These are phyloP conservation scores for Drosophila littoralis DNA, from an alignment of 1,140 invertebrate species.

Conservation along the genomic window DNA sequence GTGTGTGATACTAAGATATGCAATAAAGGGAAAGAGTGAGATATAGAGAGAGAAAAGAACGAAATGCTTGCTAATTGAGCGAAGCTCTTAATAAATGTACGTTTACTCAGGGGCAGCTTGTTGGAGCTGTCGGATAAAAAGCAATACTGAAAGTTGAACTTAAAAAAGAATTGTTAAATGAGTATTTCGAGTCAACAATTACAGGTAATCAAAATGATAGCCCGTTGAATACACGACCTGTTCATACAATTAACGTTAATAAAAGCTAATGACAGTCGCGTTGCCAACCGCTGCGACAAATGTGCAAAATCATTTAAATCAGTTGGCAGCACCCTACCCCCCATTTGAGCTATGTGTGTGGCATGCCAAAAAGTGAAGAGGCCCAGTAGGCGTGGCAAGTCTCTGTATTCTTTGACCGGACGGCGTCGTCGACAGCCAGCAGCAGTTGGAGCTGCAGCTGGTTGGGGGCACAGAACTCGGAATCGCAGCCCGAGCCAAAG, in stretches of 20 bases:
- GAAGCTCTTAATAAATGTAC: constrained; percentile 7
- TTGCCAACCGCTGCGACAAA: constrained; percentile 58
- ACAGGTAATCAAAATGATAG: not conserved
- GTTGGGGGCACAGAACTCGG: not conserved
- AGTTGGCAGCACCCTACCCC: constrained; percentile 18
- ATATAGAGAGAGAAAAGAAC: not conserved
- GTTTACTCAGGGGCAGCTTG: not conserved
- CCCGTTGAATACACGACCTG: not conserved
- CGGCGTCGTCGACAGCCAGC: constrained; percentile 59
- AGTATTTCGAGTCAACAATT: constrained; percentile 3
- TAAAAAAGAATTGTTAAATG: not conserved
- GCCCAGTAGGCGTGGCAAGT: not conserved
- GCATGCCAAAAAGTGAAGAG: constrained; percentile 21
- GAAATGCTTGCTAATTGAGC: constrained; percentile 23
- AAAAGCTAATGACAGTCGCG: constrained; percentile 54
- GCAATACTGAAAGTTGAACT: too few relatives aligned
- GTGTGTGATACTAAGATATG: not conserved
- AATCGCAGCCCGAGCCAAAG: constrained; percentile 5
- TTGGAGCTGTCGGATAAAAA: not conserved
- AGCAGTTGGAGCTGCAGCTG: constrained; percentile 17
- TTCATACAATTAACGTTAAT: constrained; percentile 64
- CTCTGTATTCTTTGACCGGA: constrained; percentile 40
- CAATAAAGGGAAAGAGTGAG: too few relatives aligned
- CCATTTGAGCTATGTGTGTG: constrained; percentile 6
- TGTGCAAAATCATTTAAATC: constrained; percentile 68